A percentile compares a stretch with the other conserved stretches of the same genome.
Evolutionary conservation across 2,113 vertebrate species (phyloP).

Genomic region (Heterotis niloticus): DNA sequence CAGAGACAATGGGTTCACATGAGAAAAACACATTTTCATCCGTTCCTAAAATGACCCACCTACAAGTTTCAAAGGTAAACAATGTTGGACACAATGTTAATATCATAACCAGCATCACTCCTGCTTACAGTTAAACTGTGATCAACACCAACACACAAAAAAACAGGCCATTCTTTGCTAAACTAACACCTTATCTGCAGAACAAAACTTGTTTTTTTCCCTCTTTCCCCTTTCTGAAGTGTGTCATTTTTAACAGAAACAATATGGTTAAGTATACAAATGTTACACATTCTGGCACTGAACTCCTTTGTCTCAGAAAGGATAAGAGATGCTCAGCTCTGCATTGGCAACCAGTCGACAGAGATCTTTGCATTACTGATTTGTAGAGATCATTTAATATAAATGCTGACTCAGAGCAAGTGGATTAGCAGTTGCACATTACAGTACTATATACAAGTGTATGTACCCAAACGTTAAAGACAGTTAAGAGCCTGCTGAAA

Average conservation of each 20-base stretch:
- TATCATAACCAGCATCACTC: neutral
- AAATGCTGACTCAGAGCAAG: conserved; percentile 65
- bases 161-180: neutral
- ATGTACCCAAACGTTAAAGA: conserved; percentile 58
- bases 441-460: conserved; percentile 63
- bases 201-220: conserved; percentile 1
- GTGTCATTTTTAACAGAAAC: conserved; percentile 14
- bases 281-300: conserved; percentile 38
- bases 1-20: neutral
- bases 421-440: conserved; percentile 69
- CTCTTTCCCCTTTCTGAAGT: neutral
- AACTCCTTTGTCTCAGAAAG: conserved; percentile 41
- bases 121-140: conserved; percentile 2
- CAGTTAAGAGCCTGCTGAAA: conserved; percentile 26
- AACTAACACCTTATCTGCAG: neutral
- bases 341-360: conserved; percentile 70
- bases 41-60: neutral
- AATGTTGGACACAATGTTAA: neutral
- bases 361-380: conserved; percentile 57
- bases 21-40: neutral
- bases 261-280: conserved; percentile 20
- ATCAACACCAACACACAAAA: neutral
- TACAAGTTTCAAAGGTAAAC: neutral
- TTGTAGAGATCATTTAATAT: conserved; percentile 76
- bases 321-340: conserved; percentile 58